Evolutionary conservation across 2,888 invertebrate species (phyloP).

Genomic region (Barypeithes pellucidus): DNA sequence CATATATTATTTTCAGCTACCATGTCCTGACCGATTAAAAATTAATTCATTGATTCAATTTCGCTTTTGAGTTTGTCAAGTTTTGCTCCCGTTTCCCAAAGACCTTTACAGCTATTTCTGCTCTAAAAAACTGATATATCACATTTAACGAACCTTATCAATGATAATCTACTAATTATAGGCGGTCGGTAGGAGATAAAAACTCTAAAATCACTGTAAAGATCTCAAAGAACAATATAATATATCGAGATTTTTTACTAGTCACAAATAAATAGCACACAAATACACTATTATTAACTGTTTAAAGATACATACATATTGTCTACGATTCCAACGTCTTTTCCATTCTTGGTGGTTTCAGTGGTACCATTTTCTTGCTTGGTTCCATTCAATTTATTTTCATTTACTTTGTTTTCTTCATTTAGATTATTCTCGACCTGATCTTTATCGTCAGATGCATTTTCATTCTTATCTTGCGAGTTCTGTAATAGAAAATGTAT

Average conservation of each 20-base stretch:
- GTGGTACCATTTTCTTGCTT: conserved; percentile 63
- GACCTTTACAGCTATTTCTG: conserved; percentile 22
- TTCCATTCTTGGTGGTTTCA: conserved; percentile 65
- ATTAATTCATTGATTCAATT: too few relatives aligned
- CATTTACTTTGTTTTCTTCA: conserved; percentile 61
- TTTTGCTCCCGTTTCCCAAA: conserved; percentile 14
- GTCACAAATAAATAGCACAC: conserved; percentile 19
- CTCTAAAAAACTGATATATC: conserved; percentile 16
- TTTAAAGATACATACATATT: conserved; percentile 67
- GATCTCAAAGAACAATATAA: background rate
- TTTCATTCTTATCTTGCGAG: conserved; percentile 65
- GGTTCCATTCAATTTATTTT: conserved; percentile 67
- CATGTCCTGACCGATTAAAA: too few relatives aligned
- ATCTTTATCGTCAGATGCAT: conserved; percentile 63
- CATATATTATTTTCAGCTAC: too few relatives aligned
- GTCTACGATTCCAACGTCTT: conserved; percentile 68
- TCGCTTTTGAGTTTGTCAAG: conserved; percentile 12
- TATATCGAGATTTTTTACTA: conserved; percentile 9
- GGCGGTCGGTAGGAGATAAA: conserved; percentile 22
- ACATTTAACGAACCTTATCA: conserved; percentile 13
- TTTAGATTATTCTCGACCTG: conserved; percentile 64
- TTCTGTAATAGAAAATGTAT: conserved; percentile 57
- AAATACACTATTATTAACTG: conserved; percentile 44
- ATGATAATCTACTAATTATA: background rate
- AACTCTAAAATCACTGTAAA: conserved; percentile 12